Conservation (phyloP, 2,113 vertebrate genomes). For the Catharus fuscescens region DNA sequence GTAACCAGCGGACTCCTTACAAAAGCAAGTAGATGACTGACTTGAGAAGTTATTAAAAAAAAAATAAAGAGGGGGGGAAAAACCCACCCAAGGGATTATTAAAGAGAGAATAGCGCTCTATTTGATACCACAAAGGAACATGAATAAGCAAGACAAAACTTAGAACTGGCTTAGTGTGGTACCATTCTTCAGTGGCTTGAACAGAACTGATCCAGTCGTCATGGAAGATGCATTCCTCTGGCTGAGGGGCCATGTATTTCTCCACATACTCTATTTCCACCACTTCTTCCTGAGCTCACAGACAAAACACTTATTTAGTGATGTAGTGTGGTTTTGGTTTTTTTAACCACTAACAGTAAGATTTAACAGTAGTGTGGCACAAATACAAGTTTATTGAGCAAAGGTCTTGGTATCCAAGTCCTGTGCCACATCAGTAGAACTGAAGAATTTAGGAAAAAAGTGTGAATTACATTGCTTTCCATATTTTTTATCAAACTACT, state of each 20-base stretch:
- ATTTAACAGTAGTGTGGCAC: neutral
- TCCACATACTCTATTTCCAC: slow-evolving; percentile 96
- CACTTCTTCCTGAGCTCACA: slow-evolving; percentile 89
- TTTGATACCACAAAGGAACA: neutral
- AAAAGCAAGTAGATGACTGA: neutral
- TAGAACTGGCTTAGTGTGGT: neutral
- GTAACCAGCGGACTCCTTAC: neutral
- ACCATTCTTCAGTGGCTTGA: slow-evolving; percentile 91
- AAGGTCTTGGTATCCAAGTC: neutral
- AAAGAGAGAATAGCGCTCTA: neutral
- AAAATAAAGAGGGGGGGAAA: neutral
- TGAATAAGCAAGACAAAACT: neutral
- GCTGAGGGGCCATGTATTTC: slow-evolving; percentile 90
- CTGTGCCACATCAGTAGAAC: neutral
- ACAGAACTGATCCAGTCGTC: slow-evolving; percentile 98
- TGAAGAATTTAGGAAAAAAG: neutral
- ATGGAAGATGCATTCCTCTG: slow-evolving; percentile 94
- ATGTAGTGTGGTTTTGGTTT: neutral
- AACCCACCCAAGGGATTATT: neutral
- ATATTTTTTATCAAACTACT: neutral
- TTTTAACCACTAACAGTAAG: neutral
- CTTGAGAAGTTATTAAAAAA: neutral
- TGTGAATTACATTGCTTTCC: neutral
- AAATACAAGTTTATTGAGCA: neutral
- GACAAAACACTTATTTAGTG: neutral